phyloP scores from a whole-genome alignment of 2,797 vertebrate genomes.

The Ciconia nigra region DNA sequence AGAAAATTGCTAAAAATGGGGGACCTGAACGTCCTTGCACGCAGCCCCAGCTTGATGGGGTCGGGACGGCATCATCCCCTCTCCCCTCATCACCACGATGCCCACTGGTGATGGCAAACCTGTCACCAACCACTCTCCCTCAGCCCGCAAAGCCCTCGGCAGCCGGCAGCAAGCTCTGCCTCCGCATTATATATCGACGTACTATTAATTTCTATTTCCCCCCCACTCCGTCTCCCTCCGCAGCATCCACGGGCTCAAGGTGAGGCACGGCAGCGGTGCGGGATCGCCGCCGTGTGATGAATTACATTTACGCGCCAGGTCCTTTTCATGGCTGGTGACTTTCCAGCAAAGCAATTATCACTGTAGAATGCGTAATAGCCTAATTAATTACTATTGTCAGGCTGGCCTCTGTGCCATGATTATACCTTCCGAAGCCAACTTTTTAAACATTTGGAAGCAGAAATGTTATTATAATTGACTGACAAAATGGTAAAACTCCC shows the following conservation, averaged over 20 bases:
- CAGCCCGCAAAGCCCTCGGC: not conserved
- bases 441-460: constrained; percentile 80
- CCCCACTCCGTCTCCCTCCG: not conserved
- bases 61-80: accelerated
- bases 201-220: constrained; percentile 30
- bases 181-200: not conserved
- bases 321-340: constrained; percentile 93
- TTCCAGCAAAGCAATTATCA: constrained; percentile 99
- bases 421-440: constrained; percentile 89
- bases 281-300: constrained; percentile 82
- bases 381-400: constrained; percentile 99
- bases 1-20: not conserved
- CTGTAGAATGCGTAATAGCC: constrained; percentile 98
- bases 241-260: constrained; percentile 78
- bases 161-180: not conserved
- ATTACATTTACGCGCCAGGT: constrained; percentile 81
- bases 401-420: constrained; percentile 90
- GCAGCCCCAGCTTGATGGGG: not conserved
- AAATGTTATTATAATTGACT: constrained; percentile 80
- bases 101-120: not conserved
- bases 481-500: constrained; percentile 71
- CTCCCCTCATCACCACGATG: not conserved
- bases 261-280: constrained; percentile 78
- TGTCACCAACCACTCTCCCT: not conserved
- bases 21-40: not conserved